Conservation (phyloP, 1,140 invertebrate genomes). For the Oryzaephilus surinamensis region DNA sequence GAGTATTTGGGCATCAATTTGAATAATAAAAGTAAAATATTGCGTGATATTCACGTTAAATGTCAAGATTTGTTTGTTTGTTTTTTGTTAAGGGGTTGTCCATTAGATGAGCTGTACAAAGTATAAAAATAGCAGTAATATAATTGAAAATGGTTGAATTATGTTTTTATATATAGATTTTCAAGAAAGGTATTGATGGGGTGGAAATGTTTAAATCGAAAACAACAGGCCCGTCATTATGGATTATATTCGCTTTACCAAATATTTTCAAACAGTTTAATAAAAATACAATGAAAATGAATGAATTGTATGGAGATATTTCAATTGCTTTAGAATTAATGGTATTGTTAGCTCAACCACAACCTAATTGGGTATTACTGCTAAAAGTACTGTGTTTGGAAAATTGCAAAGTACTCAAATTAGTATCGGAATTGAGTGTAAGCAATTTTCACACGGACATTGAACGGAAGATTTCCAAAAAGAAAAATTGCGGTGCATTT, state of each 20-base stretch:
- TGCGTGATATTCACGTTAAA: constrained; percentile 66
- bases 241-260: constrained; percentile 54
- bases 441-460: constrained; percentile 14
- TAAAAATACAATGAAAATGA: constrained; percentile 36
- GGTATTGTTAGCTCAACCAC: constrained; percentile 61
- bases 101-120: constrained; percentile 61
- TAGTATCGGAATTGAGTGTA: constrained; percentile 32
- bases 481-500: constrained; percentile 47
- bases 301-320: constrained; percentile 43
- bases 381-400: constrained; percentile 49
- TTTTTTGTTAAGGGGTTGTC: constrained; percentile 56
- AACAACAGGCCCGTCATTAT: constrained; percentile 44
- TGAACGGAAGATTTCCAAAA: constrained; percentile 21
- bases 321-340: constrained; percentile 56
- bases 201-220: constrained; percentile 41
- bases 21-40: constrained; percentile 47
- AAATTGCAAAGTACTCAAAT: constrained; percentile 40
- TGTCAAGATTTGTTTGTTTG: constrained; percentile 62
- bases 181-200: constrained; percentile 45
- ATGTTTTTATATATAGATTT: no score
- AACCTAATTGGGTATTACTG: constrained; percentile 60
- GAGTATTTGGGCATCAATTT: constrained; percentile 48
- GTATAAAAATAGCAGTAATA: constrained; percentile 33
- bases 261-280: constrained; percentile 44
- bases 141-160: no score